Conservation (phyloP, 1,140 invertebrate species). For the Antheraea pernyi region DNA sequence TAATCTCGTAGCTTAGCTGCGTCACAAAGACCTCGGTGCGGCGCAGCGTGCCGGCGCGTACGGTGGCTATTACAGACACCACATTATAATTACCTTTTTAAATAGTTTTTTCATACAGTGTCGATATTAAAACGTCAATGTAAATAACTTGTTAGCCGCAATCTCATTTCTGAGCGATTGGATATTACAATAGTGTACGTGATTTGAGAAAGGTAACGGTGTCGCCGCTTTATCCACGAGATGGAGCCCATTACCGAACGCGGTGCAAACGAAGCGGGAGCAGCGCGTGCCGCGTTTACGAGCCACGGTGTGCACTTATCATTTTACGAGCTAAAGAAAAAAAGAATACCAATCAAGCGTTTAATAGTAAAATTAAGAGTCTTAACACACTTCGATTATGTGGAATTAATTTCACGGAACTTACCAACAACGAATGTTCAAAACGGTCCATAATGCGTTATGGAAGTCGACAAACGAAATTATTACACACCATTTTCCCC, state of each 20-base stretch:
- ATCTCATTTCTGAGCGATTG: slow-evolving; percentile 77
- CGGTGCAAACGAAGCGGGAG: slow-evolving; percentile 31
- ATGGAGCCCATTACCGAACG: slow-evolving; percentile 62
- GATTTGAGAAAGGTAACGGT: slow-evolving; percentile 77
- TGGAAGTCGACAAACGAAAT: slow-evolving; percentile 16
- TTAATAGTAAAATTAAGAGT: slow-evolving; percentile 5
- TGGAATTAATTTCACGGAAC: slow-evolving; percentile 27
- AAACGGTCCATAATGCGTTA: slow-evolving; percentile 21
- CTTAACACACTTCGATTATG: slow-evolving; percentile 15
- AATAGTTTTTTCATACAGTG: slow-evolving; percentile 72
- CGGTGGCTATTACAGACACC: slow-evolving; percentile 69
- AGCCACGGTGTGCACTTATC: slow-evolving; percentile 25
- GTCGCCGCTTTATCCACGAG: slow-evolving; percentile 72
- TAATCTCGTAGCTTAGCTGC: slow-evolving; percentile 73
- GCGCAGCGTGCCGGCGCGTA: slow-evolving; percentile 53
- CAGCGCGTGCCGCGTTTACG: slow-evolving; percentile 37
- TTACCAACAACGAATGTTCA: slow-evolving; percentile 23
- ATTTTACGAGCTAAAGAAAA: slow-evolving; percentile 37
- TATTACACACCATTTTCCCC: slow-evolving; percentile 14
- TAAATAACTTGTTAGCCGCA: slow-evolving; percentile 79
- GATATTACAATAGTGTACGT: slow-evolving; percentile 79
- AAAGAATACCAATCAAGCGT: slow-evolving; percentile 33
- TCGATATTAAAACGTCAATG: slow-evolving; percentile 79
- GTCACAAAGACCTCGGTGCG: slow-evolving; percentile 59
- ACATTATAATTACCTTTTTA: slow-evolving; percentile 78